These are phyloP conservation scores for Dromaius novaehollandiae DNA, from an alignment of 2,113 vertebrate species.

Conservation along the genomic window DNA sequence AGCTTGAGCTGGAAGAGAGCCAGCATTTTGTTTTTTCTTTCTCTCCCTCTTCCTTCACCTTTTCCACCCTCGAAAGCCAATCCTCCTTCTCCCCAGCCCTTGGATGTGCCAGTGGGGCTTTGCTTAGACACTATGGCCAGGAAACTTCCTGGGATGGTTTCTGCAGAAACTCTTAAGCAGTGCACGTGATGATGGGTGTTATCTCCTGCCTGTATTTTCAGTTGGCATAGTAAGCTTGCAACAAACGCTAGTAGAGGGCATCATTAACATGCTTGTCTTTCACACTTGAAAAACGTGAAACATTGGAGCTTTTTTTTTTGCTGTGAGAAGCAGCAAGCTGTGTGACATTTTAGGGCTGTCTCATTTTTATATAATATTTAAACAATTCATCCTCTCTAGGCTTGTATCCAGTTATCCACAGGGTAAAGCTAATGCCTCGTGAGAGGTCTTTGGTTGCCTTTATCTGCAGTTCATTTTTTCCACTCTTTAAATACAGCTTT, in stretches of 20 bases:
- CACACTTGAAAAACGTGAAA: background rate
- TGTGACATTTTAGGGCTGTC: background rate
- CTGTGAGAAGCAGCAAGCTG: background rate
- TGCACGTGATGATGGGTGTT: accelerated
- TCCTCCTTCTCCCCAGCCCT: background rate
- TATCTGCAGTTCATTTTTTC: background rate
- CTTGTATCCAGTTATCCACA: background rate
- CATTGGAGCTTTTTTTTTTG: background rate
- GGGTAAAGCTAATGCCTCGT: background rate
- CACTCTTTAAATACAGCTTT: background rate
- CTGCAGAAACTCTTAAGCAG: background rate
- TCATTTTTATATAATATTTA: background rate
- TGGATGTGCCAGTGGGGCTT: background rate
- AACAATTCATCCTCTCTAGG: background rate
- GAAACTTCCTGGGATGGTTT: background rate
- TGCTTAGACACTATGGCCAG: accelerated
- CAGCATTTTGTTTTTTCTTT: background rate
- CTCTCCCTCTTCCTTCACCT: background rate
- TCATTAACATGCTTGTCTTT: background rate
- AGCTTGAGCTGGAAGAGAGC: background rate
- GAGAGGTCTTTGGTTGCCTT: background rate
- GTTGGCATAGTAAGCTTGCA: background rate
- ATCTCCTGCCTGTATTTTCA: accelerated
- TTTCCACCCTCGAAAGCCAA: background rate
- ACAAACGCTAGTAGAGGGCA: background rate